These are phyloP conservation scores for Cyrtorhinus lividipennis DNA, from an alignment of 1,140 invertebrate genomes.

Conservation along the genomic window DNA sequence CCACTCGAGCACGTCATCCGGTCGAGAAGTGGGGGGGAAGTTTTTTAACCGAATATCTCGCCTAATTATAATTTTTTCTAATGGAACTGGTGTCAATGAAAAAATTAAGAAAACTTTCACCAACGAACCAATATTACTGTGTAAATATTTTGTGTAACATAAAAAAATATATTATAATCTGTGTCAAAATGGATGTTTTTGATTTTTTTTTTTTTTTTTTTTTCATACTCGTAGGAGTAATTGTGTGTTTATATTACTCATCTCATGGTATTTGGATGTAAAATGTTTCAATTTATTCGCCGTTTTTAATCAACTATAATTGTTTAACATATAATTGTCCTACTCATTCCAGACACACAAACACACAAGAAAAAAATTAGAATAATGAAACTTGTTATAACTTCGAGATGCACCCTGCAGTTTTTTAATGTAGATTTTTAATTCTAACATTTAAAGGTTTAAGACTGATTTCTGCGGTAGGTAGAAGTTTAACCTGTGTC, in stretches of 20 bases:
- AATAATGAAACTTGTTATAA: no score
- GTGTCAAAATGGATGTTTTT: slow-evolving; percentile 19
- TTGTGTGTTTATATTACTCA: slow-evolving; percentile 15
- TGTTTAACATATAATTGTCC: no score
- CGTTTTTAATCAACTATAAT: no score
- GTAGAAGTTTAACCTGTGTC: background rate
- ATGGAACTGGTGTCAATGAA: slow-evolving; percentile 9
- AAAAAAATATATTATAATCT: slow-evolving; percentile 14
- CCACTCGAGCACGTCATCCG: no score
- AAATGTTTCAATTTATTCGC: slow-evolving; percentile 20
- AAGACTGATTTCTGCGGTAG: background rate
- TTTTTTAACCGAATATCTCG: background rate
- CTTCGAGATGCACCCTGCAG: no score
- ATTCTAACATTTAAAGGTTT: background rate
- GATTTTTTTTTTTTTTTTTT: no score
- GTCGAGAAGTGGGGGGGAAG: slow-evolving; percentile 6
- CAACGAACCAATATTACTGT: slow-evolving; percentile 18
- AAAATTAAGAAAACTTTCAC: slow-evolving; percentile 1
- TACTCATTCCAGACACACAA: no score
- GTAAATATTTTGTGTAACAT: slow-evolving; percentile 19
- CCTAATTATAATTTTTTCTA: slow-evolving; percentile 5
- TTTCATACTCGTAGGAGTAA: slow-evolving; percentile 14
- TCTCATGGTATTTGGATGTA: slow-evolving; percentile 6
- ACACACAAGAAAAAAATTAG: no score
- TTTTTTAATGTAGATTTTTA: no score